Evolutionary conservation across 2,113 vertebrate species (phyloP), one percentile per base, ranked within the genome.

Genomic region (Perognathus longimembris): DNA sequence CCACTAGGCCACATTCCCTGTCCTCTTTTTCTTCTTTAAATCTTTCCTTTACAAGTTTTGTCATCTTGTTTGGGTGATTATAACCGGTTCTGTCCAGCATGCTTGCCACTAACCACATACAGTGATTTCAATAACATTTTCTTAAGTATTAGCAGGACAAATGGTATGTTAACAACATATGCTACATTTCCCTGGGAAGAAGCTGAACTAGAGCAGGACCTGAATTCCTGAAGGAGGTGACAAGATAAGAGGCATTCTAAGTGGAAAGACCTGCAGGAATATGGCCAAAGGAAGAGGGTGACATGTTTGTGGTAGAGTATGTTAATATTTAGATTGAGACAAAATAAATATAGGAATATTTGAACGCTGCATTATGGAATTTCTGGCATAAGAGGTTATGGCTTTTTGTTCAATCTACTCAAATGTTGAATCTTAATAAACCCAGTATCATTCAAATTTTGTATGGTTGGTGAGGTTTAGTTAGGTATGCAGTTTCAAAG

Each of bases 361-460:
- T 59, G 24, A 67, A 69, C 30, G 87, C n/a, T 1, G 22, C 57
- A 26, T 36, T 66, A 21, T 70, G 73, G 76, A 30, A 6, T 64
- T 82, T 92, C 59, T 88, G 32, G 83, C 21, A 28, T 64, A 75
- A 83, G 32, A 30, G 7, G 42, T 90, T 94, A 18, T 38, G 71
- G 71, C 21, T 54, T 85, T 84, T 86, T 84, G 54, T 92, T 89
- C 69, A 89, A 36, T 91, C 77, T 89, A 38, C 3, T 84, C 20
- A 70, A 18, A 38, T 71, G 12, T 75, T 82, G 81, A 86, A 92
- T 91, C 89, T 86, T 42, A 42, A 1, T 61, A 70, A 82, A 34
- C 70, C 54, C 57, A 36, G 10, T 85, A 22, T 66, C 10, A 45
- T 74, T 92, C n/a, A 86, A 71, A 70, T 80, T 85, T 73, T 30